phyloP scores from a whole-genome alignment of 2,113 vertebrate species.

The Cyanoramphus novaezelandiae region DNA sequence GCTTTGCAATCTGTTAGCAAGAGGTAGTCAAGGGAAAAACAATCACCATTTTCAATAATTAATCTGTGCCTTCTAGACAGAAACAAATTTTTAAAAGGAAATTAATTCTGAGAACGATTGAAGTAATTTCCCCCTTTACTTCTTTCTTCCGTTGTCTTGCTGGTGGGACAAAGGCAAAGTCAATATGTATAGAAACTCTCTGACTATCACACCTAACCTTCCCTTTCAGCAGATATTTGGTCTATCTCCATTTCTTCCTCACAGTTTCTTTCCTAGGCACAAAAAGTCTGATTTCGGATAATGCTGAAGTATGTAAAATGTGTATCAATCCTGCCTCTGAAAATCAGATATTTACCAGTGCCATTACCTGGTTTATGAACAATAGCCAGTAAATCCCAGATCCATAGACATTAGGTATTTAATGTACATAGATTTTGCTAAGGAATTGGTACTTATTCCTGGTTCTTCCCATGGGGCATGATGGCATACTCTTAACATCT shows the following conservation, averaged over 20 bases:
- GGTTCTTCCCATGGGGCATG: background rate
- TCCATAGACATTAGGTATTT: background rate
- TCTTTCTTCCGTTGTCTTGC: background rate
- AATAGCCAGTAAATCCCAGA: background rate
- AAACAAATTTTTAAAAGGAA: constrained; percentile 40
- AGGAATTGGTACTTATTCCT: background rate
- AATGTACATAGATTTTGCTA: background rate
- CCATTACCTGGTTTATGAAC: background rate
- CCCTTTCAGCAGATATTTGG: background rate
- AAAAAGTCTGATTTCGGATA: background rate
- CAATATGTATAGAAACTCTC: background rate
- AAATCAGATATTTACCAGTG: background rate
- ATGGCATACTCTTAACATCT: background rate
- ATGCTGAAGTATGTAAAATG: background rate
- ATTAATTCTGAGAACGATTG: constrained; percentile 19
- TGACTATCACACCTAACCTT: background rate
- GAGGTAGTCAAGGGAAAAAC: background rate
- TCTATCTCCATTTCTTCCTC: accelerated
- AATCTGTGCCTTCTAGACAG: constrained; percentile 7
- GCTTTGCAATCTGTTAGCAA: background rate
- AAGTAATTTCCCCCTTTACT: background rate
- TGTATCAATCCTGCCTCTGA: background rate
- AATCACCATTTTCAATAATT: constrained; percentile 36
- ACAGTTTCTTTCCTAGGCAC: background rate
- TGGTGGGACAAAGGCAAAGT: background rate